phyloP scores from a whole-genome alignment of 2,113 vertebrate genomes.

The Trogon surrucura region DNA sequence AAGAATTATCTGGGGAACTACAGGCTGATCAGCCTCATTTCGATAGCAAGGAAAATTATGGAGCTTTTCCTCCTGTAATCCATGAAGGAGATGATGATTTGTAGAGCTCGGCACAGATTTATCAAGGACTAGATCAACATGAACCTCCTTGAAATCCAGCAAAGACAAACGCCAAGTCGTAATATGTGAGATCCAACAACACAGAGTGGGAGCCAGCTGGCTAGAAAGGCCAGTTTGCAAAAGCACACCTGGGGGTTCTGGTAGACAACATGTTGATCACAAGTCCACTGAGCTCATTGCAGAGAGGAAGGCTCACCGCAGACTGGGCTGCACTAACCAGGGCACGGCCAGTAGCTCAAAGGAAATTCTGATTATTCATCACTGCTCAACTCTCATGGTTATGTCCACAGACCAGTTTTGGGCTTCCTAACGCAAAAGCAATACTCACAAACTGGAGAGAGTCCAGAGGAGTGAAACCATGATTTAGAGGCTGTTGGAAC shows the following conservation, averaged over 20 bases:
- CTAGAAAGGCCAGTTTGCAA: not conserved
- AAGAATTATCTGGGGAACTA: not conserved
- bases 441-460: not conserved
- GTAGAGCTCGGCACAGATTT: not conserved
- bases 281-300: not conserved
- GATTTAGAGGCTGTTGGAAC: not conserved
- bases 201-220: not conserved
- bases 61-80: not conserved
- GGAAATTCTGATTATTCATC: not conserved
- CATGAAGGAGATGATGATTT: not conserved
- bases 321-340: not conserved
- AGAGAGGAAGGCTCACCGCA: not conserved
- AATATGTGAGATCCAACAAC: not conserved
- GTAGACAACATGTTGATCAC: rapidly evolving
- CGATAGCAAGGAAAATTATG: not conserved
- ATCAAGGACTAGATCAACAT: not conserved
- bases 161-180: not conserved
- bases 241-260: not conserved
- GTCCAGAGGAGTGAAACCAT: not conserved
- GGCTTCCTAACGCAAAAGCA: not conserved
- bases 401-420: not conserved
- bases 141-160: not conserved
- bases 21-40: not conserved
- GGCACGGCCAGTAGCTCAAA: not conserved
- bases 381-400: not conserved